phyloP scores from a whole-genome alignment of 2,113 vertebrate species.

The Macrotis lagotis region DNA sequence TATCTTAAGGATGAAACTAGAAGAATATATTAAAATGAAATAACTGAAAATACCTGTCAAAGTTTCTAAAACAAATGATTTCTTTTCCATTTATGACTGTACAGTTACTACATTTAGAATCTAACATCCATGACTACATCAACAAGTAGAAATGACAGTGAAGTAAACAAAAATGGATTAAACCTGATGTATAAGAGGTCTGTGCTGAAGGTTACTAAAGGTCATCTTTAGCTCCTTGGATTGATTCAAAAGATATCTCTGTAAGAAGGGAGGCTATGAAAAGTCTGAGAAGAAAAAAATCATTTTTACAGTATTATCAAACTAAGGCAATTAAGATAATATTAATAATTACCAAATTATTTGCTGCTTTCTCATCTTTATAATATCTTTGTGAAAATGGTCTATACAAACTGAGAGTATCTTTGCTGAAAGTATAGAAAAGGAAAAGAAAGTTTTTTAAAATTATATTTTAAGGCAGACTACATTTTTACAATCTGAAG shows the following conservation, averaged over 20 bases:
- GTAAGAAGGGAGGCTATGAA: not conserved
- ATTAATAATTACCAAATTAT: not conserved
- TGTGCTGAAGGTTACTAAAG: not conserved
- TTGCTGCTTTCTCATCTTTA: not conserved
- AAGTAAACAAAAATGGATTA: not conserved
- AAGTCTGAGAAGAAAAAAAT: not conserved
- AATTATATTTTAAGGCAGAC: not conserved
- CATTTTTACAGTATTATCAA: not conserved
- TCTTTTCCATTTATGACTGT: not conserved
- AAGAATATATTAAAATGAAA: not conserved
- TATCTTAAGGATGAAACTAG: not conserved
- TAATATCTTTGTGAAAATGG: not conserved
- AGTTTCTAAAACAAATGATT: not conserved
- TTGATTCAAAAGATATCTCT: not conserved
- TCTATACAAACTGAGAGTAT: not conserved
- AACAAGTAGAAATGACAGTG: not conserved
- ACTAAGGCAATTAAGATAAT: not conserved
- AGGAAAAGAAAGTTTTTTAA: not conserved
- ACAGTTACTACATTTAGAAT: not conserved
- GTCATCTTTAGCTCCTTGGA: not conserved
- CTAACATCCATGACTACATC: not conserved
- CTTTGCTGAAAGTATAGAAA: not conserved
- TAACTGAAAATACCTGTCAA: not conserved
- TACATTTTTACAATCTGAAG: not conserved
- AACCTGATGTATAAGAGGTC: not conserved